Evolutionary conservation across 2,888 invertebrate species (phyloP), one percentile per base, ranked within the genome.

Genomic region (Hydropsyche betteni): DNA sequence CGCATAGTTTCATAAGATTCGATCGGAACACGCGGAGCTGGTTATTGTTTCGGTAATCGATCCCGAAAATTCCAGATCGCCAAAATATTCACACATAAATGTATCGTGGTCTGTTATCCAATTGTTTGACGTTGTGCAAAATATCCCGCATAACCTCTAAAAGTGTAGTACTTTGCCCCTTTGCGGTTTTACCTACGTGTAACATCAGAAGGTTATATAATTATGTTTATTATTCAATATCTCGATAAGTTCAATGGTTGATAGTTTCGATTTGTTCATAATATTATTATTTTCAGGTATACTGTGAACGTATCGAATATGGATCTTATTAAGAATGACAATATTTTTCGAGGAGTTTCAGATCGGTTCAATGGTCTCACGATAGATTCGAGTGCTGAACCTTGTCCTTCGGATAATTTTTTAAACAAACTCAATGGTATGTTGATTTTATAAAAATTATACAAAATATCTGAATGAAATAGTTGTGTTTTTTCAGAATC

Each of bases 301-400:
- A 33, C 10, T 12, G 7, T 6, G 8, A 6, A 61, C 61, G 5
- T 61, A 24, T 24, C 44, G 10, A 44, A 44, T 36, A 64, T 36
- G 36, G 64, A 36, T n/a, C 24, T 4, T 34, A 5, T 33, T 3
- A 64, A 36, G 36, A 34, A 7, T 12, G 6, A 5, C 1, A 16
- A 33, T 33, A 16, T 85, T 8, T 91, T 91, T 81, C 82, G 84
- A 52, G 88, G 91, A 0, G 81, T 81, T 8, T 73, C 81, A 34
- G 94, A 95, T 83, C 88, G 91, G 80, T 94, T 91, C 80, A 89
- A 90, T 81, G 95, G 94, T 0, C 84, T 95, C 5, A 92, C 91
- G n/a, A 88, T 95, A 0, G 88, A 91, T 82, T 92, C 93, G 0
- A 83, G 82, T 68, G 81, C 84, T 70, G 91, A 92, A 83, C 83